These are phyloP conservation scores for Enoplosus armatus DNA, from an alignment of 2,797 vertebrate species.

Conservation along the genomic window DNA sequence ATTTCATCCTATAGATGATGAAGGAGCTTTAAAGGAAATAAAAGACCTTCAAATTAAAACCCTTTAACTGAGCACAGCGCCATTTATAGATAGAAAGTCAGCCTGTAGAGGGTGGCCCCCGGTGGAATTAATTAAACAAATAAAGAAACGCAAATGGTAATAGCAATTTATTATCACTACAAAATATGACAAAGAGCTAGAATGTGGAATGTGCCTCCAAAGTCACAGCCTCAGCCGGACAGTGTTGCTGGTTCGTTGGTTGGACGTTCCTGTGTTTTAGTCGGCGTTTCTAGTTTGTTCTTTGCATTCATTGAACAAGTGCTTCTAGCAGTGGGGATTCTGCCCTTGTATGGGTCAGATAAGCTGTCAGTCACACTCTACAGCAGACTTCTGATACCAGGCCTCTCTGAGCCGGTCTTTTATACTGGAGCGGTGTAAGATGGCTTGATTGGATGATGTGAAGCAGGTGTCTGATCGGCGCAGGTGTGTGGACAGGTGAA, in stretches of 20 bases:
- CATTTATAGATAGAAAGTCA: conserved; percentile 5
- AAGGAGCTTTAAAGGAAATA: conserved; percentile 35
- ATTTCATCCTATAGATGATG: conserved; percentile 26
- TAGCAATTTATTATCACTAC: not conserved
- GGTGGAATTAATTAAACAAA: not conserved
- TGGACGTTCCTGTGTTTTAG: no score
- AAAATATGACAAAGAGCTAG: not conserved
- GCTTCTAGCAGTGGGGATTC: no score
- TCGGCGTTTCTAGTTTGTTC: no score
- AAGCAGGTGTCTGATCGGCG: no score
- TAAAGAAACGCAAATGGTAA: not conserved
- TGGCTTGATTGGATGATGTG: no score
- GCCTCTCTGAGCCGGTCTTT: no score
- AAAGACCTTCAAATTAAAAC: conserved; percentile 44
- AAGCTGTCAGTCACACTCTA: no score
- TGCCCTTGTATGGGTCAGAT: no score
- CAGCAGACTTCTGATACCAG: not conserved
- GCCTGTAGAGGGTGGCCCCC: not conserved
- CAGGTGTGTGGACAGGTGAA: no score
- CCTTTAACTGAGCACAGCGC: not conserved
- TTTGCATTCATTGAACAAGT: no score
- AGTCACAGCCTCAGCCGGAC: not conserved
- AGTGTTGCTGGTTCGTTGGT: not conserved
- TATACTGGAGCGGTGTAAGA: no score
- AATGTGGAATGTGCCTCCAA: not conserved